A percentile compares a stretch with the other conserved stretches of the same genome.
Evolutionary conservation across 2,888 invertebrate genomes (phyloP).

Genomic region (Spilarctia lutea): DNA sequence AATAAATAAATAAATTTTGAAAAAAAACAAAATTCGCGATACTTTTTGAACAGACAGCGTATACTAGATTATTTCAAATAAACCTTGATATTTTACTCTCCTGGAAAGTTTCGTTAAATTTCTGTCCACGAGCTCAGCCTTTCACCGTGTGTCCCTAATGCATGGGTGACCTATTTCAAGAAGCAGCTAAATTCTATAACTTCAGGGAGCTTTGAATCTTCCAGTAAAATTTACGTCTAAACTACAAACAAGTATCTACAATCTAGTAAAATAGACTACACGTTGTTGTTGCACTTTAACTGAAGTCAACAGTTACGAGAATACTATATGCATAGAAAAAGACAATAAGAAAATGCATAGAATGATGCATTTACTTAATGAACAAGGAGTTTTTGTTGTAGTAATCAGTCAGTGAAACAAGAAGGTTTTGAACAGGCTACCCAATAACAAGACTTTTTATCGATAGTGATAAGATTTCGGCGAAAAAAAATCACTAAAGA

Average conservation of each 20-base stretch:
- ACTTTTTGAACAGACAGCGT: no score
- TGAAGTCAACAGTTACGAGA: background rate
- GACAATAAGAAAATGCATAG: no score
- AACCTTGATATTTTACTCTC: no score
- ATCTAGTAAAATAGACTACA: background rate
- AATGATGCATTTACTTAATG: background rate
- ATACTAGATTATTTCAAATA: no score
- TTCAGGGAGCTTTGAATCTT: background rate
- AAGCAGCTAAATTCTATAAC: background rate
- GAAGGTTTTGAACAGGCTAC: background rate
- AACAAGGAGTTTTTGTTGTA: background rate
- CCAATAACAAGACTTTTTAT: background rate
- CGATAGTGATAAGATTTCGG: background rate
- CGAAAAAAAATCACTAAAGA: background rate
- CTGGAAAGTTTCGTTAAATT: no score
- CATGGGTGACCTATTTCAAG: conserved; percentile 11
- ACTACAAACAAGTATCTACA: background rate
- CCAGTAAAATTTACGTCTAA: background rate
- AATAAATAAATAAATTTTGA: no score
- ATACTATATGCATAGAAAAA: background rate
- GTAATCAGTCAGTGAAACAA: background rate
- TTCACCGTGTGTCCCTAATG: conserved; percentile 6
- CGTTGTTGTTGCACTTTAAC: background rate
- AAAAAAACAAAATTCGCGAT: no score
- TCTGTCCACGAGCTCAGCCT: background rate